phyloP scores from a whole-genome alignment of 2,113 vertebrate species.

The Atractosteus spatula region DNA sequence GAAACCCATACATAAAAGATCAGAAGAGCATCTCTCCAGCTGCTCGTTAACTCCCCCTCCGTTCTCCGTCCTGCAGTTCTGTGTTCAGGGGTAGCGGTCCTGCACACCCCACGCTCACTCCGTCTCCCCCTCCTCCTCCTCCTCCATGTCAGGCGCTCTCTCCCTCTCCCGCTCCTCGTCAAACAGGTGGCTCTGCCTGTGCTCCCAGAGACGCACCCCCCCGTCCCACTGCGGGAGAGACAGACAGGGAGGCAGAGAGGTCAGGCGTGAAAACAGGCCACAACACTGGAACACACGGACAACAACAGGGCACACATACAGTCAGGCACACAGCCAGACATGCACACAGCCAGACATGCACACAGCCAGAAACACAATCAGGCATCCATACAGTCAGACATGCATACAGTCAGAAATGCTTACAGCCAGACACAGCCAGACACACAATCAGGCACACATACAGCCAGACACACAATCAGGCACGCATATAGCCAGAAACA shows the following conservation, averaged over 20 bases:
- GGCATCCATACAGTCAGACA: no score
- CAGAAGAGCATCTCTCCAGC: no score
- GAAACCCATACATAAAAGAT: no score
- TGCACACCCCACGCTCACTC: background rate
- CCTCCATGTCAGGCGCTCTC: conserved; percentile 13
- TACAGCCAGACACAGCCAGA: background rate
- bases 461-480: no score
- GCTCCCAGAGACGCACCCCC: conserved; percentile 80
- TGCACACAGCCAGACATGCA: background rate
- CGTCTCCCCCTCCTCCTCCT: background rate
- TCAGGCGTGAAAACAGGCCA: no score
- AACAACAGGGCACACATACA: background rate
- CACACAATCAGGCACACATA: background rate
- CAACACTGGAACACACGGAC: background rate
- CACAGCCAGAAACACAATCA: background rate
- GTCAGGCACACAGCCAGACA: background rate
- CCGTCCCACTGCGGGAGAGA: conserved; percentile 77
- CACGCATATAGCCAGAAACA: background rate
- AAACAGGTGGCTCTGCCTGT: conserved; percentile 75
- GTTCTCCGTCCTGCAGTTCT: no score
- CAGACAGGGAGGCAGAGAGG: conserved; percentile 15
- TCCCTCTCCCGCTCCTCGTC: conserved; percentile 59
- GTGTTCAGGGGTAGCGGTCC: background rate
- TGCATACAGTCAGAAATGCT: no score
- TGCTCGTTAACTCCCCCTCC: no score